Base-by-base conservation (phyloP, 2,113 vertebrate genomes). In the Hystrix brachyura region DNA sequence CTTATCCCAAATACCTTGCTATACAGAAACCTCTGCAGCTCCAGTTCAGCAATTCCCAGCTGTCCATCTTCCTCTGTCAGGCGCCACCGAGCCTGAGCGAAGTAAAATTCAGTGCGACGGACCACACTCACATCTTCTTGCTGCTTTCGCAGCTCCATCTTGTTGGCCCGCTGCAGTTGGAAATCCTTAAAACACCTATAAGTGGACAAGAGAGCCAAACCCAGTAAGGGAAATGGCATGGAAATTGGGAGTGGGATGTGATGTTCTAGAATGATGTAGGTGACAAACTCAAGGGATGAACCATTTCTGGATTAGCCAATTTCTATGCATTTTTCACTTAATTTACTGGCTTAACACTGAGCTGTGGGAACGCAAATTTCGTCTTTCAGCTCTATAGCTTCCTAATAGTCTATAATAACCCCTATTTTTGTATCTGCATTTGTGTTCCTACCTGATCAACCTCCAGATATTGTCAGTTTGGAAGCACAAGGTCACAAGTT, bases 101-200 rank as follows among this genome's bases (percentile, higher is more conserved):
- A 99, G 98, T 99, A 99, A 97, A 99, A 99, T 98, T 99, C 99
- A 0, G 99, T 99, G 29, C 99, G 98, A 60, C 99, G 99, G 3
- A 98, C 99, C 96, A 99, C 99, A 0, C 99, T 99, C 81, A 99
- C 99, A 0, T 99, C 99, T 98, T 99, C 99, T 0, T 98, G 99
- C 74, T 99, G 99, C 97, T 99, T 99, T 27, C 99, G 99, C 87
- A 99, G 98, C 98, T 99, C 99, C 98, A 99, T 99, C 97, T 99
- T 99, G 98, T 99, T 99, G 79, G 99, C 99, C 55, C 99, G 98
- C 93, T 99, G 99, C 79, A 99, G 98, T 94, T 99, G 99, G 98
- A 99, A 99, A 98, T 99, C 99, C 96, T 99, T 99, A 96, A 99
- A 99, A 98, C 99, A 99, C 96, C 99, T 99, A 94, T 13, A 82